Evolutionary conservation across 2,888 invertebrate species (phyloP), one percentile per base, ranked within the genome.

Genomic region (Acronicta leporina): DNA sequence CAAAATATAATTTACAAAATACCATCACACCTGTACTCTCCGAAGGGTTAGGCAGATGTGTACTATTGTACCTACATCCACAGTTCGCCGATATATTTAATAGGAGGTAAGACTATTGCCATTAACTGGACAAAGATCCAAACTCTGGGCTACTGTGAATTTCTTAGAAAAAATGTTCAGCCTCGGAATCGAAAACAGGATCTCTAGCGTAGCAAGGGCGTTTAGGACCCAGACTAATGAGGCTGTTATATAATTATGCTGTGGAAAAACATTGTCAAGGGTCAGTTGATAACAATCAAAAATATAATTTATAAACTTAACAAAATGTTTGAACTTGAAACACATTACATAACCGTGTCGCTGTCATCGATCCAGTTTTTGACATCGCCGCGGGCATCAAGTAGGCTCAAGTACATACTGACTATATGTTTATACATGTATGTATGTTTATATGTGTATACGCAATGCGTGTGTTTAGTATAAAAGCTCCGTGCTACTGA

Each of bases 401-500:
- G 59, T 69, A 51, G 66, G 69, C 69, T 27, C 73, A 73, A 71
- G 71, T 60, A 74, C 67, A 46, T 49, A 45, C 33, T 64, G 45
- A 56, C 20, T 51, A 51, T 46, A 58, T 65, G 70, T 59, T 56
- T 68, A 79, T 56, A 57, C 51, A 68, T 58, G 64, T 41, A 43
- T 53, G 70, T 69, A 44, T 53, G 65, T 59, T 73, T 66, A 68
- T 64, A 70, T 77, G 62, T 62, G 57, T 58, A 78, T 62, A 65
- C 68, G 79, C 71, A 79, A 77, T 67, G 64, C 57, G 20, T 51
- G 47, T 47, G 13, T 56, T 51, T 60, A 66, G 74, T 92, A 92
- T 92, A 92, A 87, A 92, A 90, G 87, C 87, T 83, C 68, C 38
- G 73, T 25, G 62, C 35, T 15, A 50, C 62, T 30, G 55, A 67